Evolutionary conservation across 2,888 invertebrate species (phyloP), one percentile per base, ranked within the genome.

Genomic region (Parelbella ahira): DNA sequence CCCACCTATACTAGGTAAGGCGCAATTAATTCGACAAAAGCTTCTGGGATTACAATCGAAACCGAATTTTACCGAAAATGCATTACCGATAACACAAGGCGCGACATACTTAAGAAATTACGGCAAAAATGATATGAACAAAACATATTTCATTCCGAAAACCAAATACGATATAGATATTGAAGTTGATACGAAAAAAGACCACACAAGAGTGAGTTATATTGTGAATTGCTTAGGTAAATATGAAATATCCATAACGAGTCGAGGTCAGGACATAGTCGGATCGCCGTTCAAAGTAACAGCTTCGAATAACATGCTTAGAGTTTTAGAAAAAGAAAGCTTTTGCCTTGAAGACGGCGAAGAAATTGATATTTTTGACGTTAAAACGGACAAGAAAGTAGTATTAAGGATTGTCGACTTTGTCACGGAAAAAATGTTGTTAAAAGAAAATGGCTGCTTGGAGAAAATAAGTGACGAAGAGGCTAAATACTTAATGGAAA

Each of bases 251-350:
- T 88, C 82, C 15, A 78, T 91, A 25, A 88, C 89, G 7, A 89
- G 87, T 38, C 81, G 88, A 60, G 89, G 90, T 0, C 86, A 87
- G 58, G 78, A 83, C 54, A 76, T 90, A 23, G 82, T 86, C 18
- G 91, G 91, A n/a, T 91, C 91, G 10, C 91, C 91, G 1, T 91
- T 87, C 55, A 65, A 65, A 37, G 75, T 90, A 2, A 87, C 77
- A 39, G 84, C 89, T 9, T 70, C 79, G 1, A 61, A 73, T 38
- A 76, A 83, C 45, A 79, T 84, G 20, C 47, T 84, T 2, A 58
- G 58, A 21, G 56, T 68, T 18, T 54, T 86, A 41, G 79, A 83
- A 64, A 70, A 58, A 50, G 80, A 84, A 33, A 83, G 61, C 48
- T 79, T 74, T 41, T 68, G 69, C 42, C 64, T 86, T 43, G 86